Percentiles rank a stretch among this genome's conserved stretches.
phyloP scores from a whole-genome alignment of 2,113 vertebrate genomes.

The Microcebus jonahi region DNA sequence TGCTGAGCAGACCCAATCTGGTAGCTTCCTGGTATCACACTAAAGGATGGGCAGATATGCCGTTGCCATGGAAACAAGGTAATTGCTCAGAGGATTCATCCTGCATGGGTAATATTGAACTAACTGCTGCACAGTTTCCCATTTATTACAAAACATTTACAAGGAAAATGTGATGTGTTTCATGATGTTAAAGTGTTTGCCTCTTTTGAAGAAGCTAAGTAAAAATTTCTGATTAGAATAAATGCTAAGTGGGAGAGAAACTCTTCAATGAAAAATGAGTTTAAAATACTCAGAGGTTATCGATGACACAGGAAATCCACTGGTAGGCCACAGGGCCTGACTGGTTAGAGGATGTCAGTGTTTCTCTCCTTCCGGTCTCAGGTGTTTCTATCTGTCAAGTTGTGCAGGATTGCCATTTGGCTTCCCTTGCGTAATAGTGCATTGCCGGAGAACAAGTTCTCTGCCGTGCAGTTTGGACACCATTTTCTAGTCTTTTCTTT shows the following conservation, averaged over 20 bases:
- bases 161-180: conserved; percentile 61
- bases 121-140: conserved; percentile 60
- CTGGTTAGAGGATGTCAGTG: not conserved
- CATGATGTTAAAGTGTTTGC: conserved; percentile 42
- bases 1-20: conserved; percentile 42
- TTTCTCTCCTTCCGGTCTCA: not conserved
- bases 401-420: not conserved
- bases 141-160: conserved; percentile 76
- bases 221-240: conserved; percentile 55
- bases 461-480: not conserved
- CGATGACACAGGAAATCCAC: not conserved
- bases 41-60: conserved; percentile 54
- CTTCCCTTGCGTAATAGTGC: not conserved
- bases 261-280: not conserved
- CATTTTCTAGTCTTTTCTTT: not conserved
- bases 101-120: conserved; percentile 59
- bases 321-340: not conserved
- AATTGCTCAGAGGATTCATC: conserved; percentile 68
- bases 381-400: not conserved
- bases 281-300: not conserved
- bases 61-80: conserved; percentile 72
- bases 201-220: conserved; percentile 41
- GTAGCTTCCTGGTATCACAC: conserved; percentile 25
- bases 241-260: conserved; percentile 47
- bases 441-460: accelerated